phyloP scores from a whole-genome alignment of 2,113 vertebrate species.

The Channa argus region DNA sequence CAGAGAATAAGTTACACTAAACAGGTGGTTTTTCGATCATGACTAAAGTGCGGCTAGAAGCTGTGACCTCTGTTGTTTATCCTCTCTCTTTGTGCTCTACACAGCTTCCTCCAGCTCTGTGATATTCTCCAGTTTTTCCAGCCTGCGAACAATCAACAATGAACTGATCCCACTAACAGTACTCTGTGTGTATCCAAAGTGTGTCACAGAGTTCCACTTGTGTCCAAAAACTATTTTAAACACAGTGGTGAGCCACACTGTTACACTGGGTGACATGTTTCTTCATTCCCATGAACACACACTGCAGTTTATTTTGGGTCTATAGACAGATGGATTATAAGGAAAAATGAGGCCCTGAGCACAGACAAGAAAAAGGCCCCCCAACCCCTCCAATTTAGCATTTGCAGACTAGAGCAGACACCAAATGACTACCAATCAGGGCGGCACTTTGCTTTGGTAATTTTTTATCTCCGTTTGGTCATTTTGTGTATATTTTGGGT shows the following conservation, averaged over 20 bases:
- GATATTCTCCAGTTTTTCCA: neutral
- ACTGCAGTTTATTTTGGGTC: neutral
- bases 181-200: neutral
- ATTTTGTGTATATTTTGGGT: too few relatives aligned
- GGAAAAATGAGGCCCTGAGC: too few relatives aligned
- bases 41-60: slow-evolving; percentile 43
- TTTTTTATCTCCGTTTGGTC: too few relatives aligned
- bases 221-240: neutral
- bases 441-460: too few relatives aligned
- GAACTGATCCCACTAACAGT: neutral
- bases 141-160: neutral
- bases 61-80: slow-evolving; percentile 22
- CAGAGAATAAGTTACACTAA: slow-evolving; percentile 51
- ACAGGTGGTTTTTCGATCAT: slow-evolving; percentile 57
- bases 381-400: too few relatives aligned
- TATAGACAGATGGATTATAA: too few relatives aligned
- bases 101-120: neutral
- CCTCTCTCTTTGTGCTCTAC: neutral
- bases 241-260: too few relatives aligned
- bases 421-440: too few relatives aligned
- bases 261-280: neutral
- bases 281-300: neutral
- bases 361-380: too few relatives aligned
- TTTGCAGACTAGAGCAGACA: too few relatives aligned
- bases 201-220: neutral